Evolutionary conservation across 2,888 invertebrate genomes (phyloP), one percentile per base, ranked within the genome.

Genomic region (Yponomeuta evonymella): DNA sequence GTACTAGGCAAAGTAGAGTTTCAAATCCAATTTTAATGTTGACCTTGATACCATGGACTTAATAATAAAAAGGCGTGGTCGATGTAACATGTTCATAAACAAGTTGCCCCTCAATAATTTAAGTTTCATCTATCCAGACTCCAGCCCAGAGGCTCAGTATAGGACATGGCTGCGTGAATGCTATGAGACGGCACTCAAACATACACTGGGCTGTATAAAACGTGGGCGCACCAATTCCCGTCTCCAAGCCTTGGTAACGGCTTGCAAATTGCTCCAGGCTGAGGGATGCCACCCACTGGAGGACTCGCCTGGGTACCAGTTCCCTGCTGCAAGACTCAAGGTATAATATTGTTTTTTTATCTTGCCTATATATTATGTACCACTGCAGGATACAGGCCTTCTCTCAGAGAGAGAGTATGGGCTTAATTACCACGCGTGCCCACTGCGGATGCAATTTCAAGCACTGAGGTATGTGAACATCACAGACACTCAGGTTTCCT

Each of bases 261-360:
- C 95, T 69, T 95, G 97, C 93, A 95, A 95, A 79, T 84, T 97
- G 71, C 87, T 97, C 77, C 93, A 94, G 66, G 93, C 93, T 71
- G 97, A 97, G 86, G 96, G 96, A 10, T 94, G 93, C 79, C 88
- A 94, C 81, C 95, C 96, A 0, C 78, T 96, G 58, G 94, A 94
- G 76, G 83, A 85, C 2, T 81, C 82, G 8, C 85, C 89, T 29
- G 91, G 93, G 2, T 93, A 93, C 76, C 94, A 92, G 79, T 95
- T 97, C 80, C 96, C 96, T 0, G 83, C 93, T 15, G 86, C 91
- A 67, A 93, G 95, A 76, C 90, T 97, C 70, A 95, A 95, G 88
- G 93, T 93, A 48, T n/a, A 69, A 48, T 23, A 4, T 58, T 58
- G 51, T 12, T 12, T 70, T 64, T 65, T 4, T 10, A 8, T 51